A percentile compares a stretch with the other conserved stretches of the same genome.
These are phyloP conservation scores for Carettochelys insculpta DNA, from an alignment of 2,113 vertebrate species.

Conservation along the genomic window DNA sequence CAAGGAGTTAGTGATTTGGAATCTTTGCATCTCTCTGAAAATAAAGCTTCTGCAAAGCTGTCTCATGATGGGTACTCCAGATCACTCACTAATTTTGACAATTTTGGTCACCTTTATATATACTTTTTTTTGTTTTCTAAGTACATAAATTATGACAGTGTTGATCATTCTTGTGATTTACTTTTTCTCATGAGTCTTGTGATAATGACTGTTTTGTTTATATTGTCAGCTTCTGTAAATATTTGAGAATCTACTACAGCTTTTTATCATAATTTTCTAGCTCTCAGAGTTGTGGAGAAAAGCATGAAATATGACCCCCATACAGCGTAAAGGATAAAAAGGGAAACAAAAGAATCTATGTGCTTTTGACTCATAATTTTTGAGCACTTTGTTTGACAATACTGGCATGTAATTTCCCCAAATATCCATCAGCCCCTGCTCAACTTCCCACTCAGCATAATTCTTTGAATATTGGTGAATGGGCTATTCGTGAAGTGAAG, in stretches of 20 bases:
- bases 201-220: background rate
- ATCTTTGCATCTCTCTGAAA: background rate
- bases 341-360: background rate
- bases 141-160: background rate
- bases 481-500: background rate
- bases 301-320: background rate
- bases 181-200: background rate
- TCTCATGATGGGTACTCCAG: background rate
- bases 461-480: background rate
- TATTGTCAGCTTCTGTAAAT: background rate
- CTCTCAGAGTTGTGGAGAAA: background rate
- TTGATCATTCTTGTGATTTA: fast-evolving
- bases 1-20: background rate
- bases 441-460: background rate
- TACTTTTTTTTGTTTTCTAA: background rate
- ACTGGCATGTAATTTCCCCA: background rate
- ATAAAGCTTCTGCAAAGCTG: background rate
- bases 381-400: background rate
- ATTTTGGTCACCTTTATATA: background rate
- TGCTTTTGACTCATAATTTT: background rate
- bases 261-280: background rate
- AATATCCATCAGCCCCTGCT: background rate
- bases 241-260: background rate
- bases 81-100: background rate
- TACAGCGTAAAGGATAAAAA: background rate